phyloP scores from a whole-genome alignment of 2,797 vertebrate genomes.

The Micromesistius poutassou region DNA sequence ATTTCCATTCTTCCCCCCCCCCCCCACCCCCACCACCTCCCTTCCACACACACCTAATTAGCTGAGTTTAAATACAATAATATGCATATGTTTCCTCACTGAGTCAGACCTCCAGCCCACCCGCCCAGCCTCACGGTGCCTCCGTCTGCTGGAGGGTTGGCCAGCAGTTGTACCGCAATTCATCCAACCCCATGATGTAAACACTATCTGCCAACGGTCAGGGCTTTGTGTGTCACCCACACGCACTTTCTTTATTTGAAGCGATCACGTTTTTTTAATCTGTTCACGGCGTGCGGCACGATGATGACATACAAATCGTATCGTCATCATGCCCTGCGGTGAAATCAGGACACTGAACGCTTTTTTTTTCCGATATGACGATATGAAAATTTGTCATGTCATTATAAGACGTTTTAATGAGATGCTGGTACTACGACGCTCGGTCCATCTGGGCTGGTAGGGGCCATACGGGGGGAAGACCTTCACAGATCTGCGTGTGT shows the following conservation, averaged over 20 bases:
- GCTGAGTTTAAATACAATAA: no score
- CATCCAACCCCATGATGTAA: background rate
- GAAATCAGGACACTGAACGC: background rate
- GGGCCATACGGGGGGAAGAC: conserved; percentile 20
- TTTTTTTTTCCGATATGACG: background rate
- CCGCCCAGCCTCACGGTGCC: no score
- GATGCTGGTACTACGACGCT: background rate
- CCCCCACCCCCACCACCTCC: no score
- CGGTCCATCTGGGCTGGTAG: background rate
- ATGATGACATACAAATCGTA: no score
- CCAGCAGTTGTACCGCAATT: background rate
- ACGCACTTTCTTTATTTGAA: no score
- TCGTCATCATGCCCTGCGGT: no score
- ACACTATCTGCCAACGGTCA: background rate
- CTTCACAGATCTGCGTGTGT: conserved; percentile 15
- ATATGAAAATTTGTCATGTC: background rate
- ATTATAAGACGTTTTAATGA: background rate
- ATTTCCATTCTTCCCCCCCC: no score
- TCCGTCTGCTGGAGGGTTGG: background rate
- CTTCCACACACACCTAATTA: no score
- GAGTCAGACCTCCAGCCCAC: no score
- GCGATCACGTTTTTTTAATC: no score
- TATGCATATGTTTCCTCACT: background rate
- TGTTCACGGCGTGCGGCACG: no score
- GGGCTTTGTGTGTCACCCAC: no score